phyloP scores from a whole-genome alignment of 2,113 vertebrate species.

The Progne subis region DNA sequence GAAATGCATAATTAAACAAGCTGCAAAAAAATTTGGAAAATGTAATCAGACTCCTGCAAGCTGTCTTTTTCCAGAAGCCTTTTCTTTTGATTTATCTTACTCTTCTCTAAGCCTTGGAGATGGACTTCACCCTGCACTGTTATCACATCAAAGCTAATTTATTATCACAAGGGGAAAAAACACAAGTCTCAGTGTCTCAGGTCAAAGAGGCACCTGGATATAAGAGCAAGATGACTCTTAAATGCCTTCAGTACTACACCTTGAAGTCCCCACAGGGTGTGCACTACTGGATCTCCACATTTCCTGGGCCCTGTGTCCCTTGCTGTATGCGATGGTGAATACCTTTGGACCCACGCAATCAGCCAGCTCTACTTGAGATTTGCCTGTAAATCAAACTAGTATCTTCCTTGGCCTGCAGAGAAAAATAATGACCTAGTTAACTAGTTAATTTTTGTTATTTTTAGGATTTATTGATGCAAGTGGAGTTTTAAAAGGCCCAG shows the following conservation, averaged over 20 bases:
- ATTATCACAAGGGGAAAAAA: neutral
- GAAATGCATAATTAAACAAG: slow-evolving; percentile 13
- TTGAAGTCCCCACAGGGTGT: neutral
- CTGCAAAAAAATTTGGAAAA: neutral
- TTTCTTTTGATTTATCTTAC: neutral
- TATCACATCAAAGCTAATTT: neutral
- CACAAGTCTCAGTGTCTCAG: neutral
- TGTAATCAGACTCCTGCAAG: neutral
- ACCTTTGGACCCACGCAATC: neutral
- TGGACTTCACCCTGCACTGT: neutral
- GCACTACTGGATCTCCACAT: neutral
- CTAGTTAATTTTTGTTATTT: neutral
- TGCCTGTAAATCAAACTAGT: slow-evolving; percentile 4
- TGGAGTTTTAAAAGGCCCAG: neutral
- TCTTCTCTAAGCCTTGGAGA: neutral
- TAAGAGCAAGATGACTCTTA: neutral
- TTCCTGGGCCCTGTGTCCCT: neutral
- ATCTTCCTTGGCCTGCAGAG: neutral
- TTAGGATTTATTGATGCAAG: slow-evolving; percentile 16
- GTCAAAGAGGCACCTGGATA: neutral
- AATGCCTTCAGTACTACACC: neutral
- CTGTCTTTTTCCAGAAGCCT: neutral
- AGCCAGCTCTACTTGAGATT: neutral
- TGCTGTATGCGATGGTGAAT: neutral
- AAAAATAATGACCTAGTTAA: neutral